A percentile compares a stretch with the other conserved stretches of the same genome.
Conservation (phyloP, 2,797 vertebrate species). For the Diceros bicornis region DNA sequence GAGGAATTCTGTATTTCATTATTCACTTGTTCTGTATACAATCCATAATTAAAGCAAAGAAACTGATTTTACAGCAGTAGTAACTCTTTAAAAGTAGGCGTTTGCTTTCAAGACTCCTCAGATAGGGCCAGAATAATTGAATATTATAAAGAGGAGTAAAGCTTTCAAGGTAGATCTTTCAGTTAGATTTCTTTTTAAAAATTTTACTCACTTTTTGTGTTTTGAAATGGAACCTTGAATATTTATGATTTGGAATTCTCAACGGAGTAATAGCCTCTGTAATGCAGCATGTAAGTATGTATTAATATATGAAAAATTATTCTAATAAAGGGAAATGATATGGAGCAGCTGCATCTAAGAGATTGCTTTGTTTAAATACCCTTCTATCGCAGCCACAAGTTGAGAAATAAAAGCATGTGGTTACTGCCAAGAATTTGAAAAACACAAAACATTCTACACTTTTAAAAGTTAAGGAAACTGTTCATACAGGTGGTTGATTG, state of each 20-base stretch:
- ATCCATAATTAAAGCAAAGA: slow-evolving; percentile 8
- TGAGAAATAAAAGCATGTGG: slow-evolving; percentile 24
- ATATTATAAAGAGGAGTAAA: background rate
- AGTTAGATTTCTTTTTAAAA: background rate
- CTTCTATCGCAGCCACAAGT: background rate
- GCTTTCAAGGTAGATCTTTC: slow-evolving; percentile 50
- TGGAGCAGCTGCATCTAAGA: slow-evolving; percentile 46
- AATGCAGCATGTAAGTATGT: background rate
- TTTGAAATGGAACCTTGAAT: slow-evolving; percentile 59
- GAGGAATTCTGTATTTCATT: slow-evolving; percentile 74
- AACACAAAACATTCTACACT: slow-evolving; percentile 33
- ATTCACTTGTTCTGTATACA: background rate
- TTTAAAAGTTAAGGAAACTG: slow-evolving; percentile 52
- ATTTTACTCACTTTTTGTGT: slow-evolving; percentile 68
- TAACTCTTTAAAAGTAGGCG: background rate
- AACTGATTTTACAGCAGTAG: background rate
- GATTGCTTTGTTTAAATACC: slow-evolving; percentile 50
- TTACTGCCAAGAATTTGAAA: slow-evolving; percentile 52
- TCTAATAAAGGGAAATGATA: slow-evolving; percentile 67
- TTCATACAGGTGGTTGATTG: slow-evolving; percentile 58
- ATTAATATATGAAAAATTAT: slow-evolving; percentile 61
- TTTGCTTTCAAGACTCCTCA: background rate
- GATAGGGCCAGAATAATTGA: slow-evolving; percentile 34
- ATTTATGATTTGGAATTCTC: slow-evolving; percentile 41
- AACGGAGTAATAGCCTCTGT: background rate